Evolutionary conservation across 2,797 vertebrate species (phyloP).

Genomic region (Chrosomus eos): DNA sequence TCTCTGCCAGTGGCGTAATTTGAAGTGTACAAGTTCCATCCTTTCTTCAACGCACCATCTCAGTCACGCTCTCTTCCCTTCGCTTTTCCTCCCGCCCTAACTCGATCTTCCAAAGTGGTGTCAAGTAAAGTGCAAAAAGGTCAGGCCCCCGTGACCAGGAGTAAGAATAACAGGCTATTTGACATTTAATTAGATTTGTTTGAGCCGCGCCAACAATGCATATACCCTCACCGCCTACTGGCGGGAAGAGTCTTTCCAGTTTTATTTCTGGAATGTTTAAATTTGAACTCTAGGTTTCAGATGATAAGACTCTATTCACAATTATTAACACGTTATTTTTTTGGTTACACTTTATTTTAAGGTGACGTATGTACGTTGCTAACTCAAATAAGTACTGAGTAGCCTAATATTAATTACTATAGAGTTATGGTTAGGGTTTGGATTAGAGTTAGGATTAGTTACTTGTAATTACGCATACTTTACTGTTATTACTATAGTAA

Average conservation of each 20-base stretch:
- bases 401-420: too few species aligned
- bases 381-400: too few species aligned
- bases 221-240: constrained; percentile 28
- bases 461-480: too few species aligned
- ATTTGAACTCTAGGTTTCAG: background rate
- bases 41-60: constrained; percentile 39
- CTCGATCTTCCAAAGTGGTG: constrained; percentile 67
- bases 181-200: constrained; percentile 65
- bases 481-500: too few species aligned
- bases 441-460: too few species aligned
- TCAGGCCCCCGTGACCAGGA: constrained; percentile 68
- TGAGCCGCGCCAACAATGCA: constrained; percentile 51
- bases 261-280: constrained; percentile 17
- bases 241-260: constrained; percentile 20
- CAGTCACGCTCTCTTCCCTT: constrained; percentile 50
- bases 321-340: too few species aligned
- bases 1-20: constrained; percentile 33
- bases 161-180: constrained; percentile 70
- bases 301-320: background rate
- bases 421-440: too few species aligned
- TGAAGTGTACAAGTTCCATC: constrained; percentile 42
- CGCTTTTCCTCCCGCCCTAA: constrained; percentile 24
- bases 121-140: constrained; percentile 73
- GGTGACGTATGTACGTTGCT: too few species aligned
- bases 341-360: too few species aligned